Conservation (phyloP, 2,113 vertebrate genomes). For the Ophiodon elongatus region DNA sequence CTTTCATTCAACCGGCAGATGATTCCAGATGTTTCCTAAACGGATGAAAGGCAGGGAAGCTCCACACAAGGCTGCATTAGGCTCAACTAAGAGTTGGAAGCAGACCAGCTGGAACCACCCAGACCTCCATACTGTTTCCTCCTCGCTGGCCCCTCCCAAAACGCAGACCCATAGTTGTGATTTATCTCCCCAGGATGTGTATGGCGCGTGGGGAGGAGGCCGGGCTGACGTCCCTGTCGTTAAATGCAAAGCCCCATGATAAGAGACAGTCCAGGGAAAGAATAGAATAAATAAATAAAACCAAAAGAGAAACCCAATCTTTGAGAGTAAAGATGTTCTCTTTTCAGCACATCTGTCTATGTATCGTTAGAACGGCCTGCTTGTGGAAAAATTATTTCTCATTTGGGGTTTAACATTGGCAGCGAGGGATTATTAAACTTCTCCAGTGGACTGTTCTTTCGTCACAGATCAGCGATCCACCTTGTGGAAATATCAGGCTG, state of each 20-base stretch:
- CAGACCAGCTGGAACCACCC: slow-evolving; percentile 71
- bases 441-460: slow-evolving; percentile 47
- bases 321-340: slow-evolving; percentile 10
- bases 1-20: slow-evolving; percentile 71
- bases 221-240: slow-evolving; percentile 55
- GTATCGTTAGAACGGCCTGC: neutral
- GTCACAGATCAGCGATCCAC: slow-evolving; percentile 43
- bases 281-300: slow-evolving; percentile 38
- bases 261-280: slow-evolving; percentile 48
- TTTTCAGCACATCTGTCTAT: slow-evolving; percentile 32
- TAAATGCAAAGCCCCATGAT: slow-evolving; percentile 61
- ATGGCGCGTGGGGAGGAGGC: slow-evolving; percentile 61
- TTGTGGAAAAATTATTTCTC: slow-evolving; percentile 26
- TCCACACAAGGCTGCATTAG: slow-evolving; percentile 60
- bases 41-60: slow-evolving; percentile 80
- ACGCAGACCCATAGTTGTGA: slow-evolving; percentile 55
- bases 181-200: slow-evolving; percentile 78
- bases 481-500: slow-evolving; percentile 53
- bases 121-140: slow-evolving; percentile 68
- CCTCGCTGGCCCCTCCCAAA: slow-evolving; percentile 51
- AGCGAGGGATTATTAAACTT: slow-evolving; percentile 49
- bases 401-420: slow-evolving; percentile 28
- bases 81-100: slow-evolving; percentile 74
- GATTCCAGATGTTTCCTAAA: slow-evolving; percentile 86
- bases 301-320: slow-evolving; percentile 21